Evolutionary conservation across 2,888 invertebrate species (phyloP).

Genomic region (Orthonychiurus folsomi): DNA sequence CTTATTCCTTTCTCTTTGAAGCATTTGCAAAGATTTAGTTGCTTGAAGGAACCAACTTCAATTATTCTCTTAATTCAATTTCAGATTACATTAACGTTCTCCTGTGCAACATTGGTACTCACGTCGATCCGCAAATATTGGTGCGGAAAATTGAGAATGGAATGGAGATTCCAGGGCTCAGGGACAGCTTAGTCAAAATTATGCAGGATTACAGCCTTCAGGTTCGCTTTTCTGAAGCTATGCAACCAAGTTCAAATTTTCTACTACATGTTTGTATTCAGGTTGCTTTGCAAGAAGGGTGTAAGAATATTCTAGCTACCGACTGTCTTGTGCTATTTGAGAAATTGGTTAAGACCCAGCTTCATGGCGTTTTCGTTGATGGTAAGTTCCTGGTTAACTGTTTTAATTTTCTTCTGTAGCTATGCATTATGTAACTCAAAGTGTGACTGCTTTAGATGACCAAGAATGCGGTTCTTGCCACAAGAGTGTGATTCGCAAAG

Average conservation of each 20-base stretch:
- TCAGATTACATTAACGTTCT: constrained; percentile 60
- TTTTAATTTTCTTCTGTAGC: background rate
- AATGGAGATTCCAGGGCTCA: constrained; percentile 77
- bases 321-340: constrained; percentile 84
- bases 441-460: constrained; percentile 53
- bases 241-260: background rate
- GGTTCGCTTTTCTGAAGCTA: too few relatives aligned
- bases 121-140: constrained; percentile 80
- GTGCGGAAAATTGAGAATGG: constrained; percentile 75
- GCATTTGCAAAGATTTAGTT: too few relatives aligned
- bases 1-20: too few relatives aligned
- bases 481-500: constrained; percentile 63
- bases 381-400: constrained; percentile 43
- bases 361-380: constrained; percentile 62
- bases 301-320: constrained; percentile 76
- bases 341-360: constrained; percentile 66
- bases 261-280: constrained; percentile 44
- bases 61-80: too few relatives aligned
- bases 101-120: constrained; percentile 65
- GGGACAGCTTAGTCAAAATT: constrained; percentile 86
- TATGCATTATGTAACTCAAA: constrained; percentile 18
- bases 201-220: constrained; percentile 90
- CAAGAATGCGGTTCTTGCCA: constrained; percentile 71
- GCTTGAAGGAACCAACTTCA: background rate
- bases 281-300: constrained; percentile 81